Conservation (phyloP, 1,140 invertebrate species). For the Psilanteris sp. region DNA sequence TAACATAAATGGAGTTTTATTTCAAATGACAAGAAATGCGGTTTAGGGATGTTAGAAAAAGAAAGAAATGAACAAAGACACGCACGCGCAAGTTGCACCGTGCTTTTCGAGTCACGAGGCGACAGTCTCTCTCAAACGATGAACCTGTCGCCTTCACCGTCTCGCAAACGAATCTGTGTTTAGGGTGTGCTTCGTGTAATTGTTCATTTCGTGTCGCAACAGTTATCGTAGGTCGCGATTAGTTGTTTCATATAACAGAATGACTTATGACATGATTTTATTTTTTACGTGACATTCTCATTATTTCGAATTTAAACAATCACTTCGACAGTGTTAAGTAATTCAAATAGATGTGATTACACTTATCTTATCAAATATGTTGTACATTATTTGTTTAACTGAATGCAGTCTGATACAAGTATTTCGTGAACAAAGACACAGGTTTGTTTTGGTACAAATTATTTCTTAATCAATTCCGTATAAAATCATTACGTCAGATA, state of each 20-base stretch:
- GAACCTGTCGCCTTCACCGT: conserved; percentile 59
- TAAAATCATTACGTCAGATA: too few relatives aligned
- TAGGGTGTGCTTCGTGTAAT: conserved; percentile 44
- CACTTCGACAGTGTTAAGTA: too few relatives aligned
- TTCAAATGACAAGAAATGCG: conserved; percentile 36
- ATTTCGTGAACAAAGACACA: too few relatives aligned
- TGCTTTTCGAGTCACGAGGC: conserved; percentile 65
- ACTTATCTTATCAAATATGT: too few relatives aligned
- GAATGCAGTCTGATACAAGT: too few relatives aligned
- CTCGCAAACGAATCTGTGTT: conserved; percentile 31
- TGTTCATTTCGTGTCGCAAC: conserved; percentile 1
- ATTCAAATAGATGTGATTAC: too few relatives aligned
- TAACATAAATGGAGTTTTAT: conserved; percentile 39
- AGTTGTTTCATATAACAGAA: neutral
- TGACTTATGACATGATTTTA: too few relatives aligned
- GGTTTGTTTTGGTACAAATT: too few relatives aligned
- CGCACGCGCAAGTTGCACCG: conserved; percentile 57
- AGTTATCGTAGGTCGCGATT: neutral
- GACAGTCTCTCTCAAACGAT: conserved; percentile 64
- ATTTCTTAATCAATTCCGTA: too few relatives aligned
- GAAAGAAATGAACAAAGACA: conserved; percentile 50
- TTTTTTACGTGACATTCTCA: too few relatives aligned
- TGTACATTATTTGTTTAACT: too few relatives aligned
- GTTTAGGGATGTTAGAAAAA: conserved; percentile 58
- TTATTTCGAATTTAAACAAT: too few relatives aligned